Base-by-base conservation (phyloP, 2,797 vertebrate genomes). In the Harpagifer antarcticus region DNA sequence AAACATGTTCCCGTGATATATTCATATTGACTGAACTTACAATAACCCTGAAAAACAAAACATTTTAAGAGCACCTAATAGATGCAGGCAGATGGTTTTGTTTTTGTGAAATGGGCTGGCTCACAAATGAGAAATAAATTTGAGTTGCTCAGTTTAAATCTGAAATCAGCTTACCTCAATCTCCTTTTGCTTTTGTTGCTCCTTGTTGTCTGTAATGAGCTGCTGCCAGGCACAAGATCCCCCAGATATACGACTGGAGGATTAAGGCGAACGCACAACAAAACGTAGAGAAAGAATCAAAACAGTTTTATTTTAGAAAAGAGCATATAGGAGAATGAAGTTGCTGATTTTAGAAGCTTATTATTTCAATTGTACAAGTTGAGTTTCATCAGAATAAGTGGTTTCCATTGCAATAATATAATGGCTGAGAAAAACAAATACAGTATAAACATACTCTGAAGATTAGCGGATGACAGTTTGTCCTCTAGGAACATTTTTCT, bases 111-210 rank as follows among this genome's bases (percentile, higher is more conserved):
- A 89, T 37, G 57, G 19, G 44, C 45, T 52, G 69, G 74, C 54
- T 79, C 48, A 69, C 43, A 71, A 83, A 76, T 55, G 53, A 87
- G 80, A 90, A 90, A 82, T 79, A 93, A 86, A 89, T 88, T 77
- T 84, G 72, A 91, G 79, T 91, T 90, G 87, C 72, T 81, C 77
- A 85, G 82, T 93, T 91, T 93, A 91, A 94, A 93, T 81, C 91
- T 90, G 55, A 93, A 94, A 94, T 94, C 92, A 91, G 93, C 92
- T 95, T 94, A 94, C 74, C 76, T 74, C 89, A 88, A 91, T 94
- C 91, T 93, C 90, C 90, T 92, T 92, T 89, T 77, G 86, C 84
- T 84, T 92, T 89, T 76, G 79, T 80, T 79, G 75, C 84, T 89
- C 87, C 88, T 91, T 89, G 76, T 58, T 72, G 60, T 62, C 67